Evolutionary conservation across 2,113 vertebrate species (phyloP).

Genomic region (human (Homo sapiens)): GRCh38 chr9:90702001-90702500

Average conservation of each 20-base stretch:
- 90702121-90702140: neutral
- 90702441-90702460: neutral
- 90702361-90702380: neutral
- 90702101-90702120: neutral
- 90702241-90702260: neutral
- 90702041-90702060: neutral
- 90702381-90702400: neutral
- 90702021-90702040: neutral
- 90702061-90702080: neutral
- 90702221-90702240: neutral
- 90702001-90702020: neutral
- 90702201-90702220: neutral
- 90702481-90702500: neutral
- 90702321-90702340: too few species aligned
- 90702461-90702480: neutral
- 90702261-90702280: neutral
- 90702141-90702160: neutral
- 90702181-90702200: neutral
- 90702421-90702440: neutral
- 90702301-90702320: neutral
- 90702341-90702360: neutral
- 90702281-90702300: neutral
- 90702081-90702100: neutral
- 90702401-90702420: too few species aligned
- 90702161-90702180: too few species aligned